phyloP scores from a whole-genome alignment of 2,888 invertebrate genomes.

The Yponomeuta sedellus region DNA sequence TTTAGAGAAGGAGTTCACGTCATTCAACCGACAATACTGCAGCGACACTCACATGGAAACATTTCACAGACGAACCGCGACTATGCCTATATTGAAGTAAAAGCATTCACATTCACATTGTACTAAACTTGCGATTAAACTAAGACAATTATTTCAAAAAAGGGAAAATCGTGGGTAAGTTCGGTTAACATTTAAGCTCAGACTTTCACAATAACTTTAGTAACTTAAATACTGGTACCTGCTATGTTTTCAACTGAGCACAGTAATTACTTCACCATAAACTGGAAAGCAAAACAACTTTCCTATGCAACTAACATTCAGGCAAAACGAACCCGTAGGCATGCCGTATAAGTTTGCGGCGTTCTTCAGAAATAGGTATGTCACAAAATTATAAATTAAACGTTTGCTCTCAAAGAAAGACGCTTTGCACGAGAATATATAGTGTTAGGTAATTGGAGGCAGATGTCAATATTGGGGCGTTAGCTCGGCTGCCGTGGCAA shows the following conservation, averaged over 20 bases:
- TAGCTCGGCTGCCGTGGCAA: conserved; percentile 30
- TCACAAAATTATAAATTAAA: not conserved
- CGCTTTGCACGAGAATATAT: not conserved
- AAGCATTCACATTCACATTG: not conserved
- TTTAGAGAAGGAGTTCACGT: conserved; percentile 17
- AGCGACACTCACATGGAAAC: conserved; percentile 7
- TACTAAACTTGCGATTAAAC: too few relatives aligned
- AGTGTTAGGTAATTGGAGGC: conserved; percentile 12
- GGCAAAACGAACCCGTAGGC: not conserved
- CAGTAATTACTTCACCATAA: conserved; percentile 42
- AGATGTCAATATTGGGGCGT: conserved; percentile 32
- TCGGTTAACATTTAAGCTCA: not conserved
- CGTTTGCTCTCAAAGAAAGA: not conserved
- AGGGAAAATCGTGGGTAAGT: not conserved
- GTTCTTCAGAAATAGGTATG: not conserved
- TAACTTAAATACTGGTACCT: conserved; percentile 38
- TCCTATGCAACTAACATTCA: conserved; percentile 32
- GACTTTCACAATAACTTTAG: conserved; percentile 10
- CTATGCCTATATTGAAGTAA: not conserved
- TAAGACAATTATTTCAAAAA: not conserved
- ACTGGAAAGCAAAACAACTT: conserved; percentile 48
- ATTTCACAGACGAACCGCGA: not conserved
- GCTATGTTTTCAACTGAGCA: conserved; percentile 49
- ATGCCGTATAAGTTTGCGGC: conserved; percentile 1
- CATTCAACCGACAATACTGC: conserved; percentile 17